phyloP scores from a whole-genome alignment of 2,113 vertebrate species.

The Lophius piscatorius region DNA sequence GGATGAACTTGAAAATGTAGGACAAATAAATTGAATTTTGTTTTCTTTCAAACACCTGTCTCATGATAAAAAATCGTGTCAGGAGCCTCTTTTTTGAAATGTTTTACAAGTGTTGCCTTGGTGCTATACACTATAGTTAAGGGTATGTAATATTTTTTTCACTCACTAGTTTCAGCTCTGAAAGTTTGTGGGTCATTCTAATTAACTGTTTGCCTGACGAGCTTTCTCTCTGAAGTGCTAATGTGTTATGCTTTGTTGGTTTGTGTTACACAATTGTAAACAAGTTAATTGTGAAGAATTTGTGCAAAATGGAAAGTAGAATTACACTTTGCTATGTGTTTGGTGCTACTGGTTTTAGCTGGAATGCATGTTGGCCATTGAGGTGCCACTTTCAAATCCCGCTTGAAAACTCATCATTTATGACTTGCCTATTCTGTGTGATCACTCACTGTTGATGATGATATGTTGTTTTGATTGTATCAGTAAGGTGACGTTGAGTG shows the following conservation, averaged over 20 bases:
- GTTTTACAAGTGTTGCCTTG: conserved; percentile 10
- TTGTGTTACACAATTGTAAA: conserved; percentile 40
- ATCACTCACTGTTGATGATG: no score
- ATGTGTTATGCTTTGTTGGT: conserved; percentile 40
- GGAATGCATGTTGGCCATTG: neutral
- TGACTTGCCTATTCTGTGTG: no score
- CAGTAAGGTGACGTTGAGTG: no score
- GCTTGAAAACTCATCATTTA: no score
- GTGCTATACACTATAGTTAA: conserved; percentile 30
- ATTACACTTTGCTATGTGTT: neutral
- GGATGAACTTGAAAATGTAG: neutral
- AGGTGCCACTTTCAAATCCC: no score
- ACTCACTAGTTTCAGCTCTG: conserved; percentile 37
- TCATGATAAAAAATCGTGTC: neutral
- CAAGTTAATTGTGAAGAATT: conserved; percentile 36
- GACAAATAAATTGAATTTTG: conserved; percentile 10
- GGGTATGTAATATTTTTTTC: conserved; percentile 26
- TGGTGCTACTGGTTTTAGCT: neutral
- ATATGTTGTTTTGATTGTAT: no score
- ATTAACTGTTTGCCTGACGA: conserved; percentile 61
- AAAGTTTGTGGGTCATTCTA: conserved; percentile 51
- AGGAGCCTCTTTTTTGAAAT: conserved; percentile 1
- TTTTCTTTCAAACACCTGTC: conserved; percentile 2
- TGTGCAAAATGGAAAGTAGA: conserved; percentile 15
- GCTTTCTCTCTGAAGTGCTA: conserved; percentile 56